Conservation (phyloP, 2,113 vertebrate genomes). For the Telmatochromis sp. region DNA sequence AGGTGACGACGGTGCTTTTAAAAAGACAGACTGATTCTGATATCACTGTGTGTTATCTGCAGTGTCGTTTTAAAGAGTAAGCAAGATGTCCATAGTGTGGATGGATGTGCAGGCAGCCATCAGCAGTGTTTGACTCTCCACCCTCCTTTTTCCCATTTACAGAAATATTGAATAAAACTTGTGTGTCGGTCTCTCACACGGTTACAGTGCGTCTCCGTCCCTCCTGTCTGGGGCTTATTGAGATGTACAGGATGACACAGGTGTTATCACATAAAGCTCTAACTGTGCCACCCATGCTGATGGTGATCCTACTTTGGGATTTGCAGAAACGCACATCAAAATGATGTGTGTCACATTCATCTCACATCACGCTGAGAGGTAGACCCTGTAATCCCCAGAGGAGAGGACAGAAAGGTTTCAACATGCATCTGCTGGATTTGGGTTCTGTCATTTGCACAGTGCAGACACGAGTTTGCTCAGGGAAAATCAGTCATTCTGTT, state of each 20-base stretch:
- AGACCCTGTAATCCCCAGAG: conserved; percentile 3
- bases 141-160: neutral
- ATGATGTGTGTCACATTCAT: neutral
- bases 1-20: neutral
- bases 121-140: neutral
- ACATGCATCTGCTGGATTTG: conserved; percentile 5
- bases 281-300: conserved; percentile 6
- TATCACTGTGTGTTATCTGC: neutral
- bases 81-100: neutral
- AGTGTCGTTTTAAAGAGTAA: neutral
- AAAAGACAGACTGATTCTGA: neutral
- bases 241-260: conserved; percentile 33
- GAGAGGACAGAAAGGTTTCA: neutral
- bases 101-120: neutral
- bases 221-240: neutral
- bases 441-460: neutral
- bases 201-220: neutral
- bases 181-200: neutral
- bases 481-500: neutral
- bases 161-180: neutral
- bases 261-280: conserved; percentile 11
- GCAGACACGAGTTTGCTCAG: neutral
- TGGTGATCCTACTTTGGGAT: conserved; percentile 12
- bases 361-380: neutral
- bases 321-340: neutral